Evolutionary conservation across 2,888 invertebrate genomes (phyloP).

Genomic region (Nomada fucata): DNA sequence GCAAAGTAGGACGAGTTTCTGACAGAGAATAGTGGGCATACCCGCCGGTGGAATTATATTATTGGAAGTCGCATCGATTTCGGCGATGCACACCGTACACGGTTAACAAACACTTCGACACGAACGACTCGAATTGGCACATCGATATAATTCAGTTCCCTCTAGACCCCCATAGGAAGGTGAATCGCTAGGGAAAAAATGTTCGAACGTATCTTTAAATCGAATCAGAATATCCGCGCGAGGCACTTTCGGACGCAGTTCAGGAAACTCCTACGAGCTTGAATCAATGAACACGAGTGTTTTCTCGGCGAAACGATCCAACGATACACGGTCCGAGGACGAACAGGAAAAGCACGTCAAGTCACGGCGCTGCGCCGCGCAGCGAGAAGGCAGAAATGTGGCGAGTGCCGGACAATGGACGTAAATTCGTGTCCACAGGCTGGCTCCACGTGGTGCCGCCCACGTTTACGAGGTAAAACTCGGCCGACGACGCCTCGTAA

Average conservation of each 20-base stretch:
- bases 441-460: constrained; percentile 71
- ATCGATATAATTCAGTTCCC: no score
- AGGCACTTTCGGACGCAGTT: background rate
- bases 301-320: constrained; percentile 26
- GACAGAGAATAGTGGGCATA: no score
- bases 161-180: no score
- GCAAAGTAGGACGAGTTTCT: no score
- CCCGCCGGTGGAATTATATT: no score
- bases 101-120: no score
- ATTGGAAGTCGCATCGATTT: no score
- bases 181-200: no score
- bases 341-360: constrained; percentile 27
- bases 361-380: constrained; percentile 5
- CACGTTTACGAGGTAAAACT: constrained; percentile 73
- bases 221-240: no score
- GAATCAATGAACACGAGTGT: constrained; percentile 21
- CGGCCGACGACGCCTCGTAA: constrained; percentile 76
- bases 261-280: constrained; percentile 17
- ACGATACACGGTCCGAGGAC: constrained; percentile 28
- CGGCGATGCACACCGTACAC: no score
- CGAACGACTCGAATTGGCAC: no score
- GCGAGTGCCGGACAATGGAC: constrained; percentile 76
- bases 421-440: constrained; percentile 76
- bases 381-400: constrained; percentile 65
- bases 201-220: background rate